Percentiles rank a stretch among this genome's conserved stretches.
Conservation (phyloP, 2,888 invertebrate genomes). For the Ochropacha duplaris region DNA sequence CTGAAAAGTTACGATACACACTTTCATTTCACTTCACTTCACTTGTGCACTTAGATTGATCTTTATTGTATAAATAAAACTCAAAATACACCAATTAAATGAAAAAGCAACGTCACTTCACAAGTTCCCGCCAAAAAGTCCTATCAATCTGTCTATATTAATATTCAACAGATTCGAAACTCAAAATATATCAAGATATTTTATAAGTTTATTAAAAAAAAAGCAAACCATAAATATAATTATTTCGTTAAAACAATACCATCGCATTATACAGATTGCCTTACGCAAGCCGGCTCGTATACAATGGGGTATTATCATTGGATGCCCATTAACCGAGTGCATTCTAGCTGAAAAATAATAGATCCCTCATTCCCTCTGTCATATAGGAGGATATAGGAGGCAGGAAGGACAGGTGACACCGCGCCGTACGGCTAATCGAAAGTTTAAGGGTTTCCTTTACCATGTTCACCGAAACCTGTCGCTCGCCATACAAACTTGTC, state of each 20-base stretch:
- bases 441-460: too few species aligned
- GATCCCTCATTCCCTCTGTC: slow-evolving; percentile 41
- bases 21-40: too few species aligned
- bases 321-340: slow-evolving; percentile 70
- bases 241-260: slow-evolving; percentile 47
- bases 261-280: slow-evolving; percentile 72
- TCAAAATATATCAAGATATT: slow-evolving; percentile 16
- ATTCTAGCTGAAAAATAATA: slow-evolving; percentile 79
- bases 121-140: too few species aligned
- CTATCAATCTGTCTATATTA: background rate
- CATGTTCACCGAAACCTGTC: too few species aligned
- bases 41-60: too few species aligned
- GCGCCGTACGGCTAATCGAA: background rate
- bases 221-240: slow-evolving; percentile 31
- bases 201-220: slow-evolving; percentile 58
- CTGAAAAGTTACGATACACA: too few species aligned
- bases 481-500: too few species aligned
- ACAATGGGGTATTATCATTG: slow-evolving; percentile 68
- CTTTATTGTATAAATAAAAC: too few species aligned
- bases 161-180: background rate
- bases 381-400: slow-evolving; percentile 49
- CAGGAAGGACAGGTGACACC: slow-evolving; percentile 45
- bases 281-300: slow-evolving; percentile 46
- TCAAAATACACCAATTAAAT: too few species aligned
- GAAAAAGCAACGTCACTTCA: too few species aligned